Base-by-base conservation (phyloP, 2,797 vertebrate species). In the Pangasius macronema region DNA sequence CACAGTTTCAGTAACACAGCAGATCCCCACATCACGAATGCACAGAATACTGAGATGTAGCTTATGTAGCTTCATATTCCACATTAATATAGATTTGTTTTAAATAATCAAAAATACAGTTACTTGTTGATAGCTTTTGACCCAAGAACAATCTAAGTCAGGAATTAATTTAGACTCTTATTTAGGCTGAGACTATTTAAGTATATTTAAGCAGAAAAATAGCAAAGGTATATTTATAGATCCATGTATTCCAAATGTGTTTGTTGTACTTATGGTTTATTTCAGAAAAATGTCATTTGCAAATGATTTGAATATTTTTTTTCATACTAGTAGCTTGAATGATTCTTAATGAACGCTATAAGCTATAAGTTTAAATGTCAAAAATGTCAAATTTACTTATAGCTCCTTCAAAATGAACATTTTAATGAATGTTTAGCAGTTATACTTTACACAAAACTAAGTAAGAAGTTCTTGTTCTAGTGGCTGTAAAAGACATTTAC, bases 401-500 rank as follows among this genome's bases (percentile, higher is more conserved):
- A 57, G 11, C 76, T 63, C 3, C 0, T 77, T 0, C 5, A 27
- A 81, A 42, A 82, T 18, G 0, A 39, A 59, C 33, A 7, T 16
- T 39, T 39, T 81, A 61, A 59, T 8, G 7, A 46, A n/a, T 65
- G 36, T 20, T n/a, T 27, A n/a, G 36, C 76, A 42, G 55, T n/a
- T 39, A 24, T 59, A 46, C 10, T 39, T 46, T 61, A n/a, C 39
- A n/a, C 27, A 63, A 51, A 57, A 27, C 6, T 33, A 75, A 33
- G 5, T 16, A 30, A 30, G 4, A 53, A 3, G 13, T 30, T 51
- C 27, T 53, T 76, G 77, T 83, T 53, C 59, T 77, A 24, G 33
- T 57, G 18, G 53, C 46, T 65, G 59, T 63, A 73, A 85, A 24
- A 68, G 36, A 86, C 83, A 90, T 88, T 89, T 90, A 90, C 89